phyloP scores from a whole-genome alignment of 2,797 vertebrate genomes.

The Cossypha dichroa region DNA sequence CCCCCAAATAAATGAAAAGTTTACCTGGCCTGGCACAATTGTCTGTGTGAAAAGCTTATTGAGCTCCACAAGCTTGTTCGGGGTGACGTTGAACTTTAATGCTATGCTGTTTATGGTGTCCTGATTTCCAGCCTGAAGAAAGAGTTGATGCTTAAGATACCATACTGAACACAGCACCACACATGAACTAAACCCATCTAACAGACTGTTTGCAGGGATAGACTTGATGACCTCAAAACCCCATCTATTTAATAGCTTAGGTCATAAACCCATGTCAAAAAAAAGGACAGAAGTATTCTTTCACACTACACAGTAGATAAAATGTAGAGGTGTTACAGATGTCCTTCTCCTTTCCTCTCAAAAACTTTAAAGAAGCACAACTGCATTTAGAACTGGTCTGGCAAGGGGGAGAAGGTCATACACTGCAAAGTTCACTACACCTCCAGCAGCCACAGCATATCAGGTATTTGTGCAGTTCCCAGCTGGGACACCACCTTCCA shows the following conservation, averaged over 20 bases:
- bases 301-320: neutral
- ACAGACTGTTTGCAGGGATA: neutral
- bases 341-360: neutral
- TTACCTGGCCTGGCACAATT: constrained; percentile 94
- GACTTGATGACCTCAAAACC: neutral
- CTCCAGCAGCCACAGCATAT: fast-evolving
- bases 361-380: neutral
- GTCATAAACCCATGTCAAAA: neutral
- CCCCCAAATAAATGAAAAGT: neutral
- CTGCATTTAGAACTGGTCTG: neutral
- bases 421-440: neutral
- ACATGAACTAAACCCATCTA: neutral
- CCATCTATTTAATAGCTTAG: neutral
- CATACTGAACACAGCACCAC: neutral
- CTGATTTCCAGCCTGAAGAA: constrained; percentile 79
- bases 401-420: neutral
- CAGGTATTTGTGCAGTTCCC: neutral
- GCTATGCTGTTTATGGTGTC: constrained; percentile 97
- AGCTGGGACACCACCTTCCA: neutral
- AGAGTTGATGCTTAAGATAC: neutral
- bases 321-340: neutral
- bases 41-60: constrained; percentile 94
- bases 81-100: constrained; percentile 94
- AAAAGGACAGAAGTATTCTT: neutral
- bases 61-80: constrained; percentile 94